Base-by-base conservation (phyloP, 2,113 vertebrate genomes). In the Athene noctua region DNA sequence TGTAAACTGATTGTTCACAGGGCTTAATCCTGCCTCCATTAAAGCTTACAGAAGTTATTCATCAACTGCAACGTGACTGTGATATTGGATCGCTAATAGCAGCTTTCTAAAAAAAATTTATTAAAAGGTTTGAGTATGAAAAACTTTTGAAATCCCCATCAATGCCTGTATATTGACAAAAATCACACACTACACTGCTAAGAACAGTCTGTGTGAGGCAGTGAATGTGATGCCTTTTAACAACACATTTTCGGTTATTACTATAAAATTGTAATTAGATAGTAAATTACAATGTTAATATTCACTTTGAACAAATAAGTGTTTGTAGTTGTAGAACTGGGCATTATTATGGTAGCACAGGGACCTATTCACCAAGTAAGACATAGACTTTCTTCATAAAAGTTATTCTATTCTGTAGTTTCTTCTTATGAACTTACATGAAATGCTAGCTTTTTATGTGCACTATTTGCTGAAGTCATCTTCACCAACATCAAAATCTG, bases 211-310 rank as follows among this genome's bases (percentile, higher is more conserved):
- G 52, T 10, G 46, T 73, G 72, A 96, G 94, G 84, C 80, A 66
- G 73, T 0, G 9, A 97, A 92, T 52, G 80, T 23, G 42, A 93
- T 78, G 92, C 26, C 96, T 98, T 97, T 98, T 98, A 98, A 97
- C 96, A 95, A 81, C 96, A 74, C 95, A 93, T 98, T 98, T 97
- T 95, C 96, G 91, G 97, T 98, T 98, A 98, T 97, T 98, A 98
- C 97, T 97, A 96, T 97, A 97, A 95, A 97, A 98, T 97, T 96
- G 94, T 98, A 98, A 98, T 98, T 98, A 98, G 97, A 97, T 98
- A 98, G 97, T 98, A 98, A 98, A 98, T 98, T 98, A 98, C 94
- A 98, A 92, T 97, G 98, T 96, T 98, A 98, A 98, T 98, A 98
- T 98, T 98, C 97, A 96, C 95, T 97, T 97, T 97, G 97, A 98